Conservation (phyloP, 2,797 vertebrate genomes). For the Acropternis orthonyx region DNA sequence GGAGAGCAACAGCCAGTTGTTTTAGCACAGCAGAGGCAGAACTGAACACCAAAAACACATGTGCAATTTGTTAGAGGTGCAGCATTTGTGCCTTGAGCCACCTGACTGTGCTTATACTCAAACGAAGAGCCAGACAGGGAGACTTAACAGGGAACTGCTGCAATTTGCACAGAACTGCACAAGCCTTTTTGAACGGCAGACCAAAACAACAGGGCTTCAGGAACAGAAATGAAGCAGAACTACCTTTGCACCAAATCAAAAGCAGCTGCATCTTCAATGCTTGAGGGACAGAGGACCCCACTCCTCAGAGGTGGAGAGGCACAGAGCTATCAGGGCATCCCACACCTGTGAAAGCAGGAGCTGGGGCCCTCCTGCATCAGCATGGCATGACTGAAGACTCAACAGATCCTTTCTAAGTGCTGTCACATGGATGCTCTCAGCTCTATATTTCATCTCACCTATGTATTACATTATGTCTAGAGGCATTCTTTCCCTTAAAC, state of each 20-base stretch:
- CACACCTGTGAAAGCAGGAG: neutral
- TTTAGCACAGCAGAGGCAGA: neutral
- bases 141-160: neutral
- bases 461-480: neutral
- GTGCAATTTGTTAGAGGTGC: neutral
- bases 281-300: neutral
- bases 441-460: neutral
- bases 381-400: neutral
- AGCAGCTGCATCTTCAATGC: accelerated
- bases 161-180: accelerated
- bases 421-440: neutral
- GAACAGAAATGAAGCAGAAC: neutral
- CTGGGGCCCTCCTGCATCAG: neutral
- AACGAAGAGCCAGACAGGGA: neutral
- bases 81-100: neutral
- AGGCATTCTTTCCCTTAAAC: neutral
- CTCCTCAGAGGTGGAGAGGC: neutral
- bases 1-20: neutral
- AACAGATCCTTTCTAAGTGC: neutral
- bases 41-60: accelerated
- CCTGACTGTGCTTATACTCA: neutral
- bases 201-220: accelerated
- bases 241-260: neutral
- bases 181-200: neutral
- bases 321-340: neutral